Evolutionary conservation across 2,797 vertebrate species (phyloP).

Genomic region (Microctenopoma lineatum): DNA sequence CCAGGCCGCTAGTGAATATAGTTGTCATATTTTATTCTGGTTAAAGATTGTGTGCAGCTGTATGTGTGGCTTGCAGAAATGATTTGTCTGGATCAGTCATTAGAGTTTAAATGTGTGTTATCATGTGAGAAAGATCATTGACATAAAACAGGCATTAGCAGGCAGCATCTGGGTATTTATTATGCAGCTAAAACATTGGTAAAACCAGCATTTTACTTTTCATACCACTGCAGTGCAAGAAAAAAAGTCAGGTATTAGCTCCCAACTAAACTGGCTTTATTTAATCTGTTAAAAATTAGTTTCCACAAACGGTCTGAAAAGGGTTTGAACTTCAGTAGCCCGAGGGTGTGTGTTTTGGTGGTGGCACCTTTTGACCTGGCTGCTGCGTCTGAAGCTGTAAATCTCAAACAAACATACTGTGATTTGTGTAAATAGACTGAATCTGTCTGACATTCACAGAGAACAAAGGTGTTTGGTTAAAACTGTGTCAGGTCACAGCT

Average conservation of each 20-base stretch:
- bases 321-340: background rate
- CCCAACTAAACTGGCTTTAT: background rate
- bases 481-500: background rate
- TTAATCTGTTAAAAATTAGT: background rate
- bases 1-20: no score
- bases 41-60: no score
- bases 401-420: background rate
- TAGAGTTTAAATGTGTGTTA: no score
- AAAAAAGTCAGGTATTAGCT: background rate
- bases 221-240: no score
- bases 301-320: background rate
- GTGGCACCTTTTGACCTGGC: background rate
- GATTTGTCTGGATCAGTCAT: no score
- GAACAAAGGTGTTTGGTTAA: background rate
- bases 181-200: no score
- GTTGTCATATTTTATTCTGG: no score
- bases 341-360: background rate
- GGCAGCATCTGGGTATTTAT: no score
- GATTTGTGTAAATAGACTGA: constrained; percentile 18
- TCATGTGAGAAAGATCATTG: no score
- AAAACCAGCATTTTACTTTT: no score
- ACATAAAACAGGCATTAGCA: no score
- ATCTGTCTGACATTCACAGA: background rate
- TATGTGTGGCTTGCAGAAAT: no score
- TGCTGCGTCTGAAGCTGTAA: constrained; percentile 4